phyloP scores from a whole-genome alignment of 1,140 invertebrate species.

The Lamellibrachia luymesi region DNA sequence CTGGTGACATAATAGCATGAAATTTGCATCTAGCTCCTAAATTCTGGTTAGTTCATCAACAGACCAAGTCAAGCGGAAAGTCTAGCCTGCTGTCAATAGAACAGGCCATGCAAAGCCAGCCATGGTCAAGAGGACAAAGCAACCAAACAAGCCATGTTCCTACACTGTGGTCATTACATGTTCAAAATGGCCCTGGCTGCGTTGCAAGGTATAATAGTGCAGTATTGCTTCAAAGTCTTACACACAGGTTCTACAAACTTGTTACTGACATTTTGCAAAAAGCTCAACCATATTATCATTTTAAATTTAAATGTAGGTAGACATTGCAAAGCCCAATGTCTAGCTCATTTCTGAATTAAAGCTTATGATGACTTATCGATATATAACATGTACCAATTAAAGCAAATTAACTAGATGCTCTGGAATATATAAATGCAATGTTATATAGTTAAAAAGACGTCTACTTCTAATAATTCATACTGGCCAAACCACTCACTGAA shows the following conservation, averaged over 20 bases:
- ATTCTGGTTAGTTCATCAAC: not conserved
- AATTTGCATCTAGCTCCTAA: not conserved
- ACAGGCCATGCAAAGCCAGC: not conserved
- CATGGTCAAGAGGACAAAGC: not conserved
- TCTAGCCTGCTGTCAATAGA: not conserved
- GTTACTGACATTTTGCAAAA: not conserved
- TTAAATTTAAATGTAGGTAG: too few species aligned
- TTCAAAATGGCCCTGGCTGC: slow-evolving; percentile 27
- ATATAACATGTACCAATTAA: too few species aligned
- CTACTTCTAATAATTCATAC: too few species aligned
- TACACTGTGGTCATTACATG: slow-evolving; percentile 22
- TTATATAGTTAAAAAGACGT: too few species aligned
- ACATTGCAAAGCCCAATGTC: too few species aligned
- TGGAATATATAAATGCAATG: too few species aligned
- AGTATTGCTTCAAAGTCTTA: not conserved
- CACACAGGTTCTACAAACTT: not conserved
- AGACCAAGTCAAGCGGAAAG: not conserved
- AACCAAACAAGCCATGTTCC: slow-evolving; percentile 14
- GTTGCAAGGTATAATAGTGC: not conserved
- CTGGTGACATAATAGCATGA: not conserved
- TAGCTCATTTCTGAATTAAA: too few species aligned
- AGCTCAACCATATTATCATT: not conserved
- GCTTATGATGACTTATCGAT: too few species aligned
- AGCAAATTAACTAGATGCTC: too few species aligned
- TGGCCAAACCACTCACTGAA: too few species aligned